A percentile compares a stretch with the other conserved stretches of the same genome.
These are phyloP conservation scores for Hormaphis cornu DNA, from an alignment of 1,140 invertebrate species.

Conservation along the genomic window DNA sequence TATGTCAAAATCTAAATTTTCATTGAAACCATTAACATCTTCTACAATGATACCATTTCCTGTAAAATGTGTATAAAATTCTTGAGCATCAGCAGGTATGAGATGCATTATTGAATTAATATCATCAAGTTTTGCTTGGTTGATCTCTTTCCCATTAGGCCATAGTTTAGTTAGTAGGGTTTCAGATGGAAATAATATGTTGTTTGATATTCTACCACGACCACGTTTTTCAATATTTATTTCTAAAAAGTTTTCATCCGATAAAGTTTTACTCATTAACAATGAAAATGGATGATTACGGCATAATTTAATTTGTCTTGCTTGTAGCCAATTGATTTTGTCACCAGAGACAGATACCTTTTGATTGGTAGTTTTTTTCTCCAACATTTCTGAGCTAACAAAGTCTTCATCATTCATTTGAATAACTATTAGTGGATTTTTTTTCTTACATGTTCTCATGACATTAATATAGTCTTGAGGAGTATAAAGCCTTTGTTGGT, in stretches of 20 bases:
- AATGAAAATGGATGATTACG: neutral
- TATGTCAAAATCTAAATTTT: neutral
- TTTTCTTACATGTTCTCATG: too few relatives aligned
- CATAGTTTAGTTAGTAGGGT: slow-evolving; percentile 2
- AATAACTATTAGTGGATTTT: slow-evolving; percentile 35
- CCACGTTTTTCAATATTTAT: slow-evolving; percentile 6
- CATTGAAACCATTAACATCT: slow-evolving; percentile 29
- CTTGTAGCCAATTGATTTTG: slow-evolving; percentile 22
- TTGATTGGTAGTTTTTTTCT: slow-evolving; percentile 12
- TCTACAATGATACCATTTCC: slow-evolving; percentile 2
- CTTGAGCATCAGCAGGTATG: slow-evolving; percentile 12
- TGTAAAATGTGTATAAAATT: too few relatives aligned
- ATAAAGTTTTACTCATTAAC: neutral
- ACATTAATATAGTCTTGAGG: too few relatives aligned
- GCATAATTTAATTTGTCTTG: slow-evolving; percentile 22
- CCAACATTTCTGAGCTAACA: neutral
- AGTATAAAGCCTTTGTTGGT: too few relatives aligned
- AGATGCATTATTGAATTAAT: slow-evolving; percentile 25
- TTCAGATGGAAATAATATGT: neutral
- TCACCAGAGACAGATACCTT: neutral
- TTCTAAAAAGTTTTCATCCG: neutral
- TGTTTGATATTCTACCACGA: neutral
- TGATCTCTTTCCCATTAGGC: slow-evolving; percentile 29
- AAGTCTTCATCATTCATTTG: slow-evolving; percentile 8
- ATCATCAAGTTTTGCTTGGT: slow-evolving; percentile 6